These are phyloP conservation scores for Bradynema listronoti DNA, from an alignment of 1,140 invertebrate species.

Conservation along the genomic window DNA sequence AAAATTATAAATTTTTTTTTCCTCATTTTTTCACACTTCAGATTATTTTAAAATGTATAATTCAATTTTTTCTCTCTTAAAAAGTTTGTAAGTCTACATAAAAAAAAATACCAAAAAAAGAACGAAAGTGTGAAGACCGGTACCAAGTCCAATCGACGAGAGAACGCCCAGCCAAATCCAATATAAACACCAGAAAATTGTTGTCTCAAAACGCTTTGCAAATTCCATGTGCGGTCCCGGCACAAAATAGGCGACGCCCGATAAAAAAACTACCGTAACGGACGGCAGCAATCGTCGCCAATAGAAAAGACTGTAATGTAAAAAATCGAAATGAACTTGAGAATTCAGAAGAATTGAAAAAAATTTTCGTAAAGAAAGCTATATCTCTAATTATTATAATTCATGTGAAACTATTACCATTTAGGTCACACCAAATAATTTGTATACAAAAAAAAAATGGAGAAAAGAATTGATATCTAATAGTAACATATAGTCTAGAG, in stretches of 20 bases:
- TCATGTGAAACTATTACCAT: not conserved
- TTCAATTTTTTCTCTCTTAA: no score
- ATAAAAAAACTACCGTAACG: constrained; percentile 2
- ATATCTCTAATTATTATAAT: not conserved
- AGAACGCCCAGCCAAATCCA: constrained; percentile 90
- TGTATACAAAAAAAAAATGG: no score
- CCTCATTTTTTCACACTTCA: not conserved
- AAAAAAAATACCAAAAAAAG: constrained; percentile 73
- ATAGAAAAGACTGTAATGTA: constrained; percentile 12
- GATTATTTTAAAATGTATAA: constrained; percentile 12
- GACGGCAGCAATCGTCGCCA: constrained; percentile 17
- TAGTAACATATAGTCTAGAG: no score
- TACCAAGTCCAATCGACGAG: constrained; percentile 92
- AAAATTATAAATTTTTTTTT: no score
- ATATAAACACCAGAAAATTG: constrained; percentile 72
- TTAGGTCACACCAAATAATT: no score
- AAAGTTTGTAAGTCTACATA: no score
- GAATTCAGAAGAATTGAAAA: not conserved
- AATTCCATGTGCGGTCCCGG: constrained; percentile 45
- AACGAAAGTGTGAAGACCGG: constrained; percentile 94
- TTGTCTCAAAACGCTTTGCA: constrained; percentile 58
- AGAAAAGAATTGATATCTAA: no score
- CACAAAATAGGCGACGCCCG: constrained; percentile 31
- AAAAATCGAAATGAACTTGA: not conserved
- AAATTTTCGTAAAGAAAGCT: not conserved